These are phyloP conservation scores for Aphelinus certus DNA, from an alignment of 1,140 invertebrate species.

Conservation along the genomic window DNA sequence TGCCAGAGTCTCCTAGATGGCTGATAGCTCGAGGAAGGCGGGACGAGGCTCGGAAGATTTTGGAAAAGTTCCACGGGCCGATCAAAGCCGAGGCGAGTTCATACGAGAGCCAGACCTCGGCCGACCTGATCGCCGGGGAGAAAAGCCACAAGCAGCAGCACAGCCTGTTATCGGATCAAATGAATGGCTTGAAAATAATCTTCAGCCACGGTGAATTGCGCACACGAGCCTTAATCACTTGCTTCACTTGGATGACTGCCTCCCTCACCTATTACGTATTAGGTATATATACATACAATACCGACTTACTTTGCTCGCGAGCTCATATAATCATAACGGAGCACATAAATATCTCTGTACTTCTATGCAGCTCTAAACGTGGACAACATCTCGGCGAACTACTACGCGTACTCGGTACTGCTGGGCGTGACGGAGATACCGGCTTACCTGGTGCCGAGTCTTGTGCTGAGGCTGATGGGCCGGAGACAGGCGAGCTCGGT, in stretches of 20 bases:
- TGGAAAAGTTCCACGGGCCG: slow-evolving; percentile 42
- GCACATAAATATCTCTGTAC: too few species aligned
- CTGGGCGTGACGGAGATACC: slow-evolving; percentile 67
- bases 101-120: not conserved
- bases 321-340: too few species aligned
- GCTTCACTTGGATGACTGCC: slow-evolving; percentile 62
- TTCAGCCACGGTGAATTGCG: slow-evolving; percentile 50
- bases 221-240: slow-evolving; percentile 52
- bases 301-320: too few species aligned
- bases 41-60: slow-evolving; percentile 52
- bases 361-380: slow-evolving; percentile 63
- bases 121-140: not conserved
- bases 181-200: slow-evolving; percentile 34
- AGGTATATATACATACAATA: slow-evolving; percentile 40
- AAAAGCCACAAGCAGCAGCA: not conserved
- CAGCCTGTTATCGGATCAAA: slow-evolving; percentile 17
- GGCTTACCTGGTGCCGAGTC: slow-evolving; percentile 65
- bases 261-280: slow-evolving; percentile 66
- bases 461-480: slow-evolving; percentile 61
- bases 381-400: slow-evolving; percentile 63
- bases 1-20: slow-evolving; percentile 66
- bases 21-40: slow-evolving; percentile 56
- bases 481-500: slow-evolving; percentile 57
- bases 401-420: slow-evolving; percentile 63
- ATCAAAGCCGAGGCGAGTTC: slow-evolving; percentile 3